Evolutionary conservation across 2,113 vertebrate species (phyloP).

Genomic region (Catharus bicknelli): DNA sequence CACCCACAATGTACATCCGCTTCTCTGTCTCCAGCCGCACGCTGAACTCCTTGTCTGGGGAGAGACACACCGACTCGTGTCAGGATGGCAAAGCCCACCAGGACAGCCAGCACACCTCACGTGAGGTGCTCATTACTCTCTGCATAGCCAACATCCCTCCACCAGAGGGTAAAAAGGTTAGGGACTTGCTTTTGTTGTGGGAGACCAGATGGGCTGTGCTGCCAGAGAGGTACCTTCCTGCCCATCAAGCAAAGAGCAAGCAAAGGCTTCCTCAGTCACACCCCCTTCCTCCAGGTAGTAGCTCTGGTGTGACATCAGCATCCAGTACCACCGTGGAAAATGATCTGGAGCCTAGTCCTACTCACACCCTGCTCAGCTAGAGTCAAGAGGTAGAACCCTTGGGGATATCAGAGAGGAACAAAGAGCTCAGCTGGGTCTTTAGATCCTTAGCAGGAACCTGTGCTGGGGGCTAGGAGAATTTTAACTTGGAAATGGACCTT

Average conservation of each 20-base stretch:
- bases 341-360: neutral
- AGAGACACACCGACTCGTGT: neutral
- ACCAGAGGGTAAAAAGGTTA: neutral
- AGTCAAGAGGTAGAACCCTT: neutral
- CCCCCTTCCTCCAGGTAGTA: neutral
- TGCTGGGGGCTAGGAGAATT: neutral
- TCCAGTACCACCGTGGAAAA: neutral
- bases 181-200: too few species aligned
- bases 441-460: neutral
- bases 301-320: neutral
- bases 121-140: neutral
- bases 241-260: neutral
- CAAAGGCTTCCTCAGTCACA: neutral
- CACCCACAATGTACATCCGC: slow-evolving; percentile 89
- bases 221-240: neutral
- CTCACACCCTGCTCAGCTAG: neutral
- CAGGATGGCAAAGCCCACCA: neutral
- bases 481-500: neutral
- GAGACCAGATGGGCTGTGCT: accelerated
- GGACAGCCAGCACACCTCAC: neutral
- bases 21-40: slow-evolving; percentile 94
- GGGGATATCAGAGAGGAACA: neutral
- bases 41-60: slow-evolving; percentile 90
- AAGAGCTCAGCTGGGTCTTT: neutral
- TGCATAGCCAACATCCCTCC: neutral